A percentile compares a stretch with the other conserved stretches of the same genome.
Conservation (phyloP, 2,888 invertebrate species). For the Hirtodrosophila cameraria region DNA sequence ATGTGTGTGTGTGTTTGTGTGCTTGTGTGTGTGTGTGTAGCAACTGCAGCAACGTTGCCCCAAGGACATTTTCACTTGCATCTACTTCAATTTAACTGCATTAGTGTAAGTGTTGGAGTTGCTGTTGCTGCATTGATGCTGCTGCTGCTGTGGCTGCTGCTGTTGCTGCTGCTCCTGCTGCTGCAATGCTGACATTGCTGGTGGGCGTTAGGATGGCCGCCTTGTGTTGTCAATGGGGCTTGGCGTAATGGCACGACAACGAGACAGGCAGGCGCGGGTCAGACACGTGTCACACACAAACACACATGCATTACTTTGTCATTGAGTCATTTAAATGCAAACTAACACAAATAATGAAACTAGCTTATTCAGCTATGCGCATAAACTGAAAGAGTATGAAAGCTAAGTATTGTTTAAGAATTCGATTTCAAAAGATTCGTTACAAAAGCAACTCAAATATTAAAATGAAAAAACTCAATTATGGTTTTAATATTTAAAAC, state of each 20-base stretch:
- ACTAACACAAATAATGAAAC: constrained; percentile 13
- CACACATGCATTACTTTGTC: constrained; percentile 8
- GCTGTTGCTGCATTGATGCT: constrained; percentile 28
- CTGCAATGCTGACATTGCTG: not conserved
- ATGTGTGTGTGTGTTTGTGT: constrained; percentile 12
- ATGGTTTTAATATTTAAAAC: too few species aligned
- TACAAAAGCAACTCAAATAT: too few species aligned
- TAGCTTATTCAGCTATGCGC: constrained; percentile 10
- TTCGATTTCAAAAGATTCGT: too few species aligned
- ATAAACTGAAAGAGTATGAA: not conserved
- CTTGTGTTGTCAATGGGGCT: constrained; percentile 38
- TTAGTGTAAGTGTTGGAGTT: constrained; percentile 67
- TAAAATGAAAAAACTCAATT: too few species aligned
- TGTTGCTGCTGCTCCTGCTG: constrained; percentile 1
- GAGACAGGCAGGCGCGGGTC: constrained; percentile 58
- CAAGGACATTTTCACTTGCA: constrained; percentile 77
- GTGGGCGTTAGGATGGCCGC: constrained; percentile 9
- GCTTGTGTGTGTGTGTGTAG: constrained; percentile 21
- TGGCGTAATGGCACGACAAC: constrained; percentile 72
- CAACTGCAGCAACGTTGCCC: constrained; percentile 51
- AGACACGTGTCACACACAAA: constrained; percentile 44
- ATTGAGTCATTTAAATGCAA: constrained; percentile 49
- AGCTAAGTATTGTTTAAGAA: too few species aligned
- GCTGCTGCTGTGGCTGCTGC: constrained; percentile 1
- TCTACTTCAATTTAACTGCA: constrained; percentile 77